Evolutionary conservation across 2,113 vertebrate genomes (phyloP).

Genomic region (Hyaena hyaena): DNA sequence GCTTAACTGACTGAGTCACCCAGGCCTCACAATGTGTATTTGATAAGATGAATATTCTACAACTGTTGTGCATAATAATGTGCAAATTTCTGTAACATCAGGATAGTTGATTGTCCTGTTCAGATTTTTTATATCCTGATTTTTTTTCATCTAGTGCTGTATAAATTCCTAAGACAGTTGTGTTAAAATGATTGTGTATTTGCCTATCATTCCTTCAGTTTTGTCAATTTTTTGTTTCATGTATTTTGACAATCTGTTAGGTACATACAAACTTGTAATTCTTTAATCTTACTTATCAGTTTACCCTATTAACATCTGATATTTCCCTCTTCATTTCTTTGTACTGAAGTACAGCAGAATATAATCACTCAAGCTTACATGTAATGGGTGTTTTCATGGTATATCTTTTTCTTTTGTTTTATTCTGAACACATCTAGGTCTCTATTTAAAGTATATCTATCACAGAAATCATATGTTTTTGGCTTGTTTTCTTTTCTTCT

Average conservation of each 20-base stretch:
- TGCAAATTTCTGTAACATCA: not conserved
- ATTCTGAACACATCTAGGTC: not conserved
- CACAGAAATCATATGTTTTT: not conserved
- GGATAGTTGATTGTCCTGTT: not conserved
- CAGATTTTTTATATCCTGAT: not conserved
- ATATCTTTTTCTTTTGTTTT: not conserved
- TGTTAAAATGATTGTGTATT: not conserved
- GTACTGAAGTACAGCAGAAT: not conserved
- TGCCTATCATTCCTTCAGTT: not conserved
- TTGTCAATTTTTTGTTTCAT: not conserved
- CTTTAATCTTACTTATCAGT: not conserved
- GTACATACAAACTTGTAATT: not conserved
- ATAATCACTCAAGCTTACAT: not conserved
- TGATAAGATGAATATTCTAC: not conserved
- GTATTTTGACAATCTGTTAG: not conserved
- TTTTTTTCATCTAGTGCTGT: not conserved
- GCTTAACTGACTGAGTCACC: no score
- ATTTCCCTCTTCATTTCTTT: not conserved
- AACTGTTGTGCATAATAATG: not conserved
- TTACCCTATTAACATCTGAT: not conserved
- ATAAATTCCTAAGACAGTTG: not conserved
- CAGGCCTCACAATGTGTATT: no score
- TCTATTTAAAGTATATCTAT: not conserved
- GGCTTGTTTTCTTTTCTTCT: not conserved
- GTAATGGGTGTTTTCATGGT: not conserved